These are phyloP conservation scores for Tragelaphus scriptus DNA, from an alignment of 2,113 vertebrate species.

Conservation along the genomic window DNA sequence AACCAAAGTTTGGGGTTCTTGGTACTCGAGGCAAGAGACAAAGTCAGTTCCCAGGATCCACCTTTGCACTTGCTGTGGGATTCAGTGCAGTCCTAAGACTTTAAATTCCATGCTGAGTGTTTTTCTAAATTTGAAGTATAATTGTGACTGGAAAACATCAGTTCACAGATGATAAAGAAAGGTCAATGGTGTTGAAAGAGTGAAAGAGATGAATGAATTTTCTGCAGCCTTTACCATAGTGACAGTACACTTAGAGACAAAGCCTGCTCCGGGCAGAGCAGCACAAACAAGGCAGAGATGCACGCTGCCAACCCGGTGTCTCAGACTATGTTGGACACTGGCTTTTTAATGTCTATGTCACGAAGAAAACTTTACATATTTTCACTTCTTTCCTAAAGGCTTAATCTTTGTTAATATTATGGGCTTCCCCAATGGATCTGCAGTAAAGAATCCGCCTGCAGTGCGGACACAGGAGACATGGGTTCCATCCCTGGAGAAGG, in stretches of 20 bases:
- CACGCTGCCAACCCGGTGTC: fast-evolving
- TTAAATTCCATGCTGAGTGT: background rate
- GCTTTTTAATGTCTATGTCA: background rate
- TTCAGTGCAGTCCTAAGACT: background rate
- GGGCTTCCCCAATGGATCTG: background rate
- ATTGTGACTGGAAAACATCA: background rate
- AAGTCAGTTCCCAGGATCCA: background rate
- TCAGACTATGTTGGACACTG: fast-evolving
- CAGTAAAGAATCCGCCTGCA: background rate
- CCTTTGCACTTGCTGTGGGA: background rate
- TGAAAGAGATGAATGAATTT: background rate
- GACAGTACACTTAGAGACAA: background rate
- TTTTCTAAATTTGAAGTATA: background rate
- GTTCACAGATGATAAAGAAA: background rate
- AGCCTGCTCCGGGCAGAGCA: too few relatives aligned
- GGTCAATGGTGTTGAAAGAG: background rate
- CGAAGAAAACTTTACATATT: background rate
- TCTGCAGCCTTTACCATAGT: background rate
- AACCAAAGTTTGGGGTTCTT: background rate
- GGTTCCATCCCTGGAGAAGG: background rate
- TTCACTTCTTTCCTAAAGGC: background rate
- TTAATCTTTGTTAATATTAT: background rate
- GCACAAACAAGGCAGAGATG: background rate
- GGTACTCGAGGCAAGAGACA: background rate
- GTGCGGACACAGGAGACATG: background rate